Evolutionary conservation across 1,140 invertebrate genomes (phyloP).

Genomic region (Drosophila rhopaloa): DNA sequence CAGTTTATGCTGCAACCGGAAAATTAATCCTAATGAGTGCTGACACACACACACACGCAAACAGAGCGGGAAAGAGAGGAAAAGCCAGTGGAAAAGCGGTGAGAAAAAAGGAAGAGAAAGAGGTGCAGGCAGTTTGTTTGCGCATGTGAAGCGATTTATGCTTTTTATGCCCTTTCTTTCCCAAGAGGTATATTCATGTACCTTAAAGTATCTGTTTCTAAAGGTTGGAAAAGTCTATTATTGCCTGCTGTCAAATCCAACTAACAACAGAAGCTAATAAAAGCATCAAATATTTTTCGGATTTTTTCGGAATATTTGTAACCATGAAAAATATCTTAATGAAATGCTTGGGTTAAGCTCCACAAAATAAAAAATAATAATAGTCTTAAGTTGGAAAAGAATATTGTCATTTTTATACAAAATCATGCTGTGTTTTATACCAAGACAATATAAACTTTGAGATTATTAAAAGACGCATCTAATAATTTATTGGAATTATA

Average conservation of each 20-base stretch:
- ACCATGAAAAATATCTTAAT: no score
- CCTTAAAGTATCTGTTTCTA: background rate
- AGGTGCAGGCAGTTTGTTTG: conserved; percentile 55
- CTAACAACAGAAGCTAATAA: no score
- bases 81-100: conserved; percentile 14
- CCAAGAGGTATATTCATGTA: background rate
- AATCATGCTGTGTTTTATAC: no score
- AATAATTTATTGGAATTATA: no score
- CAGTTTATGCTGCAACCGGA: conserved; percentile 80
- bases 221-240: background rate
- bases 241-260: background rate
- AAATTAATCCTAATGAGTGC: conserved; percentile 83
- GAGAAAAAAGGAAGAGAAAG: conserved; percentile 5
- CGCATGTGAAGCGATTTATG: conserved; percentile 77
- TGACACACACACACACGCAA: conserved; percentile 63
- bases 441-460: no score
- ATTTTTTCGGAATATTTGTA: no score
- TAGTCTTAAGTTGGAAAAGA: no score
- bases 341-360: no score
- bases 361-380: no score
- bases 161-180: conserved; percentile 49
- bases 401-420: no score
- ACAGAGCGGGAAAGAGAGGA: conserved; percentile 2
- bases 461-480: no score
- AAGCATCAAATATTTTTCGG: no score